Percentiles rank a stretch among this genome's conserved stretches.
Conservation (phyloP, 2,888 invertebrate genomes). For the Anaspis maculata region DNA sequence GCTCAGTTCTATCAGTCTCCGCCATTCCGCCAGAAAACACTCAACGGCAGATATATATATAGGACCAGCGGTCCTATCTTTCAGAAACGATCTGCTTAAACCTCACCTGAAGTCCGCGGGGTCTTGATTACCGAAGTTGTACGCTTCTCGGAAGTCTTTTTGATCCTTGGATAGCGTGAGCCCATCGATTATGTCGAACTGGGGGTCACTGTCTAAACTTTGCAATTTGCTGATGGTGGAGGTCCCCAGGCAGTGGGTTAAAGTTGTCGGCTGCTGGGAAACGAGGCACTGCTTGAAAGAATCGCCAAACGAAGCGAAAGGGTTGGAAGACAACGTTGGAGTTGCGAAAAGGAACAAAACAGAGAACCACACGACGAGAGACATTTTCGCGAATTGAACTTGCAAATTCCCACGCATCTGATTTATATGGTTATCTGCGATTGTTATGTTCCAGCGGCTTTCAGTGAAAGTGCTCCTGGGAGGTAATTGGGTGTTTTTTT, state of each 20-base stretch:
- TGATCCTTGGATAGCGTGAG: constrained; percentile 57
- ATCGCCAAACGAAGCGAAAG: constrained; percentile 19
- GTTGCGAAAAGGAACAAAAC: constrained; percentile 10
- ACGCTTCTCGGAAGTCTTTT: constrained; percentile 53
- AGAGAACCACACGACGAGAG: constrained; percentile 10
- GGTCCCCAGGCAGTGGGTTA: constrained; percentile 58
- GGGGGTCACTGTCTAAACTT: constrained; percentile 56
- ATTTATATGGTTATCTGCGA: constrained; percentile 24
- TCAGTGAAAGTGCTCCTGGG: constrained; percentile 28
- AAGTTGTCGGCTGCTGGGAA: constrained; percentile 40
- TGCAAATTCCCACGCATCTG: constrained; percentile 18
- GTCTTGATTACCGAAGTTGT: constrained; percentile 62
- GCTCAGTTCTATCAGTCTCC: too few species aligned
- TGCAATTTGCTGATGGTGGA: constrained; percentile 60
- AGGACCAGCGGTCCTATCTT: too few species aligned
- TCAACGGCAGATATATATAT: too few species aligned
- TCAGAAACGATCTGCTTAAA: constrained; percentile 12
- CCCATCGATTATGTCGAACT: constrained; percentile 57
- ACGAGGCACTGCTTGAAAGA: constrained; percentile 44
- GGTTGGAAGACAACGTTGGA: too few species aligned
- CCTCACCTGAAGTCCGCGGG: constrained; percentile 63
- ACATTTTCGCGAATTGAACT: constrained; percentile 24
- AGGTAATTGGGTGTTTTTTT: constrained; percentile 20
- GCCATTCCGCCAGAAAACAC: too few species aligned
- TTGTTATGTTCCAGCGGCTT: constrained; percentile 27